These are phyloP conservation scores for Lysiphlebus fabarum DNA, from an alignment of 1,140 invertebrate genomes.

Conservation along the genomic window DNA sequence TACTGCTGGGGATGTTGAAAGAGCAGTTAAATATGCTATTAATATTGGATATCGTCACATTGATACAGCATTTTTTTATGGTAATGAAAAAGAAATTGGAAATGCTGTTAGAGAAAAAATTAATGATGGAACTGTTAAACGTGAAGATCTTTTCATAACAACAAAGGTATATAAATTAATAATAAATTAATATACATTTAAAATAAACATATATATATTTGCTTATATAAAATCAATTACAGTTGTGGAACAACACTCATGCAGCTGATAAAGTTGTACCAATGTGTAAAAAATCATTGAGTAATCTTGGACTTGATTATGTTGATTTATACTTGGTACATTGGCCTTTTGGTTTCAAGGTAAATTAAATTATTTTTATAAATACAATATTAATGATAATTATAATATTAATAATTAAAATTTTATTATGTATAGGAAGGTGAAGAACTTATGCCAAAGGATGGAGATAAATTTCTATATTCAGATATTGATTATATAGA, in stretches of 20 bases:
- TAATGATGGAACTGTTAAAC: not conserved
- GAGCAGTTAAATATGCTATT: slow-evolving; percentile 7
- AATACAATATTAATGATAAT: not conserved
- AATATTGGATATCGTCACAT: slow-evolving; percentile 11
- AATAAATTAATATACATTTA: too few species aligned
- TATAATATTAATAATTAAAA: not conserved
- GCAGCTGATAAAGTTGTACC: not conserved
- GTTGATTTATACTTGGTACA: slow-evolving; percentile 10
- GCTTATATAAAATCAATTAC: too few species aligned
- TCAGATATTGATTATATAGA: slow-evolving; percentile 5
- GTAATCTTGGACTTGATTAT: slow-evolving; percentile 7
- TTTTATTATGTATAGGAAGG: not conserved
- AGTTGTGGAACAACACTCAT: slow-evolving; percentile 1
- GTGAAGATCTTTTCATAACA: slow-evolving; percentile 3
- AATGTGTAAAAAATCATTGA: slow-evolving; percentile 8
- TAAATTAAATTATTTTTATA: not conserved
- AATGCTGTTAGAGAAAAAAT: slow-evolving; percentile 8
- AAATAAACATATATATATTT: too few species aligned
- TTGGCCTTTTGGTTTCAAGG: slow-evolving; percentile 3
- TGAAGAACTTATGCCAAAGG: not conserved
- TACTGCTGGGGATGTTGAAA: slow-evolving; percentile 53
- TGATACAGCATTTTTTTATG: slow-evolving; percentile 7
- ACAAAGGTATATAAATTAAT: not conserved
- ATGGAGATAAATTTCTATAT: not conserved
- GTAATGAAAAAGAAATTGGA: slow-evolving; percentile 11